These are phyloP conservation scores for Oscheius sp. DNA, from an alignment of 1,140 invertebrate species.

Conservation along the genomic window DNA sequence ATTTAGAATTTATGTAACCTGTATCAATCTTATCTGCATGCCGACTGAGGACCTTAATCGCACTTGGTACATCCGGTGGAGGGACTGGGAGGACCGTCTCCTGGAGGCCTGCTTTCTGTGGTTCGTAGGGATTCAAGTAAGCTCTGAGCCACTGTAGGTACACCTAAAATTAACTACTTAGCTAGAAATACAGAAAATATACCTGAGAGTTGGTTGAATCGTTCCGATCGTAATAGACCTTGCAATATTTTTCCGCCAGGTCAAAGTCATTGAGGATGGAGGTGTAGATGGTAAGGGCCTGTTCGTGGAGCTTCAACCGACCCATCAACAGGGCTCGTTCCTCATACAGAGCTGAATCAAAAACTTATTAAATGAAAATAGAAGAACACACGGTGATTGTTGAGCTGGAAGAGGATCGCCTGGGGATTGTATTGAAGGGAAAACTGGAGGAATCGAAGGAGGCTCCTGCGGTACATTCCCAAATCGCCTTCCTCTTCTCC, in stretches of 20 bases:
- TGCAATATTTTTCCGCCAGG: constrained; percentile 30
- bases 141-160: constrained; percentile 25
- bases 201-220: constrained; percentile 31
- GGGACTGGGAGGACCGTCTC: background rate
- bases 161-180: constrained; percentile 8
- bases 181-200: background rate
- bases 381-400: background rate
- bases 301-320: constrained; percentile 27
- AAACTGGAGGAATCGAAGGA: constrained; percentile 26
- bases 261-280: constrained; percentile 19
- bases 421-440: constrained; percentile 35
- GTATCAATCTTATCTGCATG: constrained; percentile 19
- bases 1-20: background rate
- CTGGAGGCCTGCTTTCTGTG: background rate
- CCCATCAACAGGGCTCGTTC: constrained; percentile 35
- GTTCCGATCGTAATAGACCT: constrained; percentile 20
- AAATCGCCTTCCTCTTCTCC: constrained; percentile 37
- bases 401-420: constrained; percentile 26
- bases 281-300: constrained; percentile 17
- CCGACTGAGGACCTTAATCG: background rate
- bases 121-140: constrained; percentile 6
- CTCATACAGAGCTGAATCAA: constrained; percentile 16
- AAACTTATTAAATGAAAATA: background rate
- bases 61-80: background rate
- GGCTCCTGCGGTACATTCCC: constrained; percentile 10